phyloP scores from a whole-genome alignment of 2,888 invertebrate genomes.

The Coelinius sp. region DNA sequence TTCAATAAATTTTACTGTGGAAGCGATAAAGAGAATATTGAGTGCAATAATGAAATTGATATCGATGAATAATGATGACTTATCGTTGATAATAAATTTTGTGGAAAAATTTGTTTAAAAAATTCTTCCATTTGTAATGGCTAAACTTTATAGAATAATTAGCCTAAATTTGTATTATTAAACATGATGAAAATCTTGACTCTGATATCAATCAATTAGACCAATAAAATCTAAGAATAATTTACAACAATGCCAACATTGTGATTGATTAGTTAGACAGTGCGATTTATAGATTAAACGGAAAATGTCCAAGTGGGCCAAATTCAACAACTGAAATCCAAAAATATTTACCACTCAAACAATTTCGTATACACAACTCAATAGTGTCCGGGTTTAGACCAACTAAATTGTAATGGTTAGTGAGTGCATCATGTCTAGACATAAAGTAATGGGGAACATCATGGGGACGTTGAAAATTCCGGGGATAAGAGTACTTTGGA shows the following conservation, averaged over 20 bases:
- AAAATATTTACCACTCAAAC: slow-evolving; percentile 7
- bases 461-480: slow-evolving; percentile 37
- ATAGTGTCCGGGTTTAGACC: slow-evolving; percentile 11
- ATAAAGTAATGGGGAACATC: slow-evolving; percentile 31
- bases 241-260: not conserved
- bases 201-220: not conserved
- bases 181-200: not conserved
- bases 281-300: slow-evolving; percentile 6
- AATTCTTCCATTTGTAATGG: too few relatives aligned
- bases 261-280: slow-evolving; percentile 3
- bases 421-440: slow-evolving; percentile 18
- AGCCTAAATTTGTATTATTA: not conserved
- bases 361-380: slow-evolving; percentile 7
- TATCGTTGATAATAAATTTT: not conserved
- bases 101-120: not conserved
- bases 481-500: slow-evolving; percentile 46
- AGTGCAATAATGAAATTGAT: slow-evolving; percentile 8
- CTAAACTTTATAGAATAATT: too few relatives aligned
- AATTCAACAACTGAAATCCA: slow-evolving; percentile 4
- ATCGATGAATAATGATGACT: not conserved
- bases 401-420: slow-evolving; percentile 3
- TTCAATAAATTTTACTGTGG: not conserved
- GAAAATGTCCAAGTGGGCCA: slow-evolving; percentile 21
- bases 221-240: slow-evolving; percentile 7
- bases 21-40: slow-evolving; percentile 5